Evolutionary conservation across 30 jellyfish, hydroid and myxozoan species (phyloP).

Genomic region (Cassiopea andromeda): DNA sequence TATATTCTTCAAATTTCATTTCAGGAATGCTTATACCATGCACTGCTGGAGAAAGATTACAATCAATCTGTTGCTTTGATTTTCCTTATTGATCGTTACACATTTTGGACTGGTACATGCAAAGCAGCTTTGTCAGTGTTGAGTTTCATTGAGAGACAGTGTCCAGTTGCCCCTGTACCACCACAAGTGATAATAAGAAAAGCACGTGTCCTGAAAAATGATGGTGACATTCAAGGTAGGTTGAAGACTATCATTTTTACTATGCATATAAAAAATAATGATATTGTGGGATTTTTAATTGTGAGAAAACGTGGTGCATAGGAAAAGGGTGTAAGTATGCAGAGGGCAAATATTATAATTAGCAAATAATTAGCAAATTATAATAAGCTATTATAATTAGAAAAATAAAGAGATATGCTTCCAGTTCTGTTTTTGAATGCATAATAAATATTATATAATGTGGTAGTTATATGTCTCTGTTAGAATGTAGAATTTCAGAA

Average conservation of each 20-base stretch:
- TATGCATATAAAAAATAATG: not conserved
- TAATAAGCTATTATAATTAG: no score
- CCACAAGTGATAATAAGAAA: constrained; percentile 70
- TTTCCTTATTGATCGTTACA: constrained; percentile 67
- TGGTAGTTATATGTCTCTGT: no score
- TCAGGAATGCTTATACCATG: constrained; percentile 62
- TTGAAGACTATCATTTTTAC: not conserved
- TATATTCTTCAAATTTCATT: not conserved
- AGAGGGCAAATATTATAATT: not conserved
- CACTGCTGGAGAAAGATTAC: constrained; percentile 42
- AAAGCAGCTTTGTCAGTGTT: constrained; percentile 50
- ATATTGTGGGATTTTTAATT: not conserved
- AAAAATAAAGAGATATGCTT: no score
- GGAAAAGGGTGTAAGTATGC: not conserved
- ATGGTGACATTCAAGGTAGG: constrained; percentile 74
- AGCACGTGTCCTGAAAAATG: constrained; percentile 64
- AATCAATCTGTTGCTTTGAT: constrained; percentile 43
- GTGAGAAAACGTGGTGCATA: not conserved
- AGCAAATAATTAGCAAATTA: no score
- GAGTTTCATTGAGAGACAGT: constrained; percentile 26
- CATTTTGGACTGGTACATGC: constrained; percentile 64
- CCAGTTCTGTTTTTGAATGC: no score
- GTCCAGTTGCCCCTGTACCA: constrained; percentile 55
- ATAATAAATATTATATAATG: no score
- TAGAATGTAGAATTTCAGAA: no score